Evolutionary conservation across 2,113 vertebrate species (phyloP).

Genomic region (Scortum barcoo): DNA sequence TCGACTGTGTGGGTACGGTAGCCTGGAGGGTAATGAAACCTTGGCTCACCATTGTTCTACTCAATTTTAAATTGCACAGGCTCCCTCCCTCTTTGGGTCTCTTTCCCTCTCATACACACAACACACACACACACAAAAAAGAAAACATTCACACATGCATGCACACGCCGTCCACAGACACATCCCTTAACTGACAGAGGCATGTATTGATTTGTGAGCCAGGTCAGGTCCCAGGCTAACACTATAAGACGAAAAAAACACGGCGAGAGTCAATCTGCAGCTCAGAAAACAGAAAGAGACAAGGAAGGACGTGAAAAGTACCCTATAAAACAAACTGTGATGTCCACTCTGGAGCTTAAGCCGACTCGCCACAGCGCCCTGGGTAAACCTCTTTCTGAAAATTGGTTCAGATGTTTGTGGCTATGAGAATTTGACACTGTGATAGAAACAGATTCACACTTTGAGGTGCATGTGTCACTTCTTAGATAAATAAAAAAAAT

Average conservation of each 20-base stretch:
- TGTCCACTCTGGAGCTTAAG: conserved; percentile 16
- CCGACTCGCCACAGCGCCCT: not conserved
- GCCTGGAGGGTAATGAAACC: conserved; percentile 65
- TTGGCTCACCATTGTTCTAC: conserved; percentile 45
- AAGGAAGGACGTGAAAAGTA: conserved; percentile 9
- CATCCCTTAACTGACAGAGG: conserved; percentile 45
- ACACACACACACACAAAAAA: not conserved
- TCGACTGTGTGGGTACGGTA: conserved; percentile 55
- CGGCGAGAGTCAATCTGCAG: conserved; percentile 41
- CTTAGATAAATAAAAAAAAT: not conserved
- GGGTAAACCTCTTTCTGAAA: not conserved
- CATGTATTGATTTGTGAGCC: conserved; percentile 55
- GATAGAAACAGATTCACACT: not conserved
- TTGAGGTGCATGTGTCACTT: not conserved
- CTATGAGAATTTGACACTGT: not conserved
- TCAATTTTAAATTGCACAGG: conserved; percentile 45
- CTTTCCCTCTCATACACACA: not conserved
- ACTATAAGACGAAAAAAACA: not conserved
- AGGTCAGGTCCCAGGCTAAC: conserved; percentile 42
- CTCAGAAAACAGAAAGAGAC: conserved; percentile 15
- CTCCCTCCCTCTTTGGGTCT: conserved; percentile 23
- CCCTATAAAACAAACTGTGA: conserved; percentile 21
- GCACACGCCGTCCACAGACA: conserved; percentile 5
- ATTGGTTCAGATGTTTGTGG: not conserved
- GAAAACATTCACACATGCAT: conserved; percentile 5